Conservation (phyloP, 1,140 invertebrate genomes). For the Theocolax elegans region DNA sequence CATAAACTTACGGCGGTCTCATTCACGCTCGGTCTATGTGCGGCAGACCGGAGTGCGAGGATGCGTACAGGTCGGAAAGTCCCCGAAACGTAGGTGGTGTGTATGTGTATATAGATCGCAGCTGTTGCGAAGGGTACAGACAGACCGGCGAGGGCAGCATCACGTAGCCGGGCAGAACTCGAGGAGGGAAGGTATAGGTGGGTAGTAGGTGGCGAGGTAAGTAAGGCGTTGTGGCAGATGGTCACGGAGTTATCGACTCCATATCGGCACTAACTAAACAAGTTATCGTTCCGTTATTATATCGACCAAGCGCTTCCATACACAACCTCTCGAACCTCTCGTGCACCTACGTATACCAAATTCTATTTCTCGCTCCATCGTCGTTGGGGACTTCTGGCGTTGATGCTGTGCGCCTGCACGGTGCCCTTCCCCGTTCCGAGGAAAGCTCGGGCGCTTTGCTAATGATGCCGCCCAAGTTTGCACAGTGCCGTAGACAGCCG, state of each 20-base stretch:
- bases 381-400: background rate
- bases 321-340: too few species aligned
- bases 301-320: conserved; percentile 46
- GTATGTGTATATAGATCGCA: conserved; percentile 41
- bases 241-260: conserved; percentile 61
- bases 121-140: conserved; percentile 5
- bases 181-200: too few species aligned
- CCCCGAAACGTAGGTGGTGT: background rate
- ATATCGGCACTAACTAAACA: conserved; percentile 61
- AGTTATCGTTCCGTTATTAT: conserved; percentile 61
- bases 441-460: conserved; percentile 50
- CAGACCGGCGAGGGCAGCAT: too few species aligned
- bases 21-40: too few species aligned
- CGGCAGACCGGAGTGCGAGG: too few species aligned
- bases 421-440: too few species aligned
- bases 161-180: too few species aligned
- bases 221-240: conserved; percentile 59
- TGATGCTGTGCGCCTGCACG: background rate
- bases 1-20: too few species aligned
- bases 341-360: too few species aligned
- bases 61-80: too few species aligned
- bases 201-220: conserved; percentile 40
- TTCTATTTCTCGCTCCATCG: conserved; percentile 2
- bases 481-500: conserved; percentile 44
- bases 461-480: conserved; percentile 56